These are phyloP conservation scores for Halcyon senegalensis DNA, from an alignment of 2,113 vertebrate genomes.

Conservation along the genomic window DNA sequence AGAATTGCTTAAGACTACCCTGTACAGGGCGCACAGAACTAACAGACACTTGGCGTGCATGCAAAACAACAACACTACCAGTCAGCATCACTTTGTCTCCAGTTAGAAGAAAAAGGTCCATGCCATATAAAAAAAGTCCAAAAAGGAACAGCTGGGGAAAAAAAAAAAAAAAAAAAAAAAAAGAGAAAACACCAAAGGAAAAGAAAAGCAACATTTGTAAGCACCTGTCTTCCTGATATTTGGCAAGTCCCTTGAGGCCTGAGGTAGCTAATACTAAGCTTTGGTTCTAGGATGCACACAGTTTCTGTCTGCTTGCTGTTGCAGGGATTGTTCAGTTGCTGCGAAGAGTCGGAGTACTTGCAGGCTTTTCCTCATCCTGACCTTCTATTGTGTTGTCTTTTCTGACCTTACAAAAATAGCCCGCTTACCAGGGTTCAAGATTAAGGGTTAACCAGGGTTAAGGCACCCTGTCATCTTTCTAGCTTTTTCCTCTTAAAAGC, in stretches of 20 bases:
- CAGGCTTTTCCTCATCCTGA: background rate
- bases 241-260: background rate
- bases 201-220: background rate
- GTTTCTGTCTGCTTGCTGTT: background rate
- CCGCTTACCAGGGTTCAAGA: background rate
- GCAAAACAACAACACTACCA: background rate
- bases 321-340: background rate
- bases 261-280: background rate
- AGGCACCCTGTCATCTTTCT: background rate
- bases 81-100: background rate
- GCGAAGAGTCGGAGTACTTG: background rate
- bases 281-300: background rate
- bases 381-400: background rate
- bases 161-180: slow-evolving; percentile 16
- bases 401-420: background rate
- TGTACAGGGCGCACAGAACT: background rate
- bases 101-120: background rate
- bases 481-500: background rate
- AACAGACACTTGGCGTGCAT: background rate
- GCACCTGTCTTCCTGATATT: background rate
- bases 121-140: background rate
- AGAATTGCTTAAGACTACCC: background rate
- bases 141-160: background rate
- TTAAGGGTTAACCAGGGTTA: background rate
- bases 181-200: background rate